Evolutionary conservation across 2,888 invertebrate species (phyloP), one percentile per base, ranked within the genome.

Genomic region (Agriotes lineatus): DNA sequence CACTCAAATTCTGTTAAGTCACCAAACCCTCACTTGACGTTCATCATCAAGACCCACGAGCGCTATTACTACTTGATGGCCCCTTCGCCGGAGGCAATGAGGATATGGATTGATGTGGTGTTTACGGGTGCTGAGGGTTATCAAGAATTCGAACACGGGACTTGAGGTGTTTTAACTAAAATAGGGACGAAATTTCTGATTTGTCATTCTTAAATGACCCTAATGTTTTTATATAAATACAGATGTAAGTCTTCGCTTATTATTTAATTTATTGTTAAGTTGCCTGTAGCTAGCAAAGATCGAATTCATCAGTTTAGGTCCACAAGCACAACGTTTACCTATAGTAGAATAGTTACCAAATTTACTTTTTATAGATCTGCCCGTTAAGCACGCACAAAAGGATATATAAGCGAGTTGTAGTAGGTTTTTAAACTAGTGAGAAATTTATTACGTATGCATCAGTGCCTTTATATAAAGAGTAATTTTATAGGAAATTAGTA

Each of bases 71-170:
- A 94, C 83, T 87, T 98, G 39, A 95, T 96, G 90, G 96, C 97
- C 6, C 96, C 97, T 0, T 94, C 95, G 0, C 93, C 97, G 5
- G 97, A 97, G 82, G 94, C 96, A 0, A 97, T 97, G 86, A 86
- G 97, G 73, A 95, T 98, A 77, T 98, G 98, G 98, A 96, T 98
- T 61, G 98, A 98, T 85, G 95, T 96, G 5, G 90, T 96, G 57
- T 96, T 96, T 85, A 96, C 96, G 0, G 96, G 96, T 7, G 96
- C 96, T 1, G 96, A 96, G 82, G 96, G 95, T 0, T 96, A 96
- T 81, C 90, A 90, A 78, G 91, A 91, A 82, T 92, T 90, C 76
- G 88, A 88, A 66, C 81, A 80, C 57, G 84, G 83, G 25, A 83
- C 82, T 76, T 84, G 82, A 83, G 19, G 30, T 7, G 16, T 42